phyloP scores from a whole-genome alignment of 2,113 vertebrate species.

The Gobius niger region DNA sequence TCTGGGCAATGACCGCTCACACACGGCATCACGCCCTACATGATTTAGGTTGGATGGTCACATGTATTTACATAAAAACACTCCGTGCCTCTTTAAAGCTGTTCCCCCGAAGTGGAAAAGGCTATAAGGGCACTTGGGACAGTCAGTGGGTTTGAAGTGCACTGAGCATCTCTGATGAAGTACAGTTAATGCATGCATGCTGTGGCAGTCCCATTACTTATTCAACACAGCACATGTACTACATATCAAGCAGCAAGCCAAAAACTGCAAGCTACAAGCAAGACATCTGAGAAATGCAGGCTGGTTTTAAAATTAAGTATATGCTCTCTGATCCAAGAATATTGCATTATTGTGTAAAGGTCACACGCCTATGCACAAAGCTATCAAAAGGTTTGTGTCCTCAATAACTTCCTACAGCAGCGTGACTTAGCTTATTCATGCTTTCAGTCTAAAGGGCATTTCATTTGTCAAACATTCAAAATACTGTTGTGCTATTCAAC shows the following conservation, averaged over 20 bases:
- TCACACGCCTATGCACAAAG: slow-evolving; percentile 29
- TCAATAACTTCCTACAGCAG: slow-evolving; percentile 20
- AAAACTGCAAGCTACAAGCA: slow-evolving; percentile 37
- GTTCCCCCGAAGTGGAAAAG: slow-evolving; percentile 26
- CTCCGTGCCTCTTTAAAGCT: slow-evolving; percentile 27
- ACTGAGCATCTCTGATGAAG: slow-evolving; percentile 45
- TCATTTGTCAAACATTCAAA: slow-evolving; percentile 41
- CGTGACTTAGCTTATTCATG: slow-evolving; percentile 19
- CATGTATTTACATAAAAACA: slow-evolving; percentile 37
- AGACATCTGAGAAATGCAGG: slow-evolving; percentile 50
- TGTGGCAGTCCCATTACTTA: slow-evolving; percentile 59
- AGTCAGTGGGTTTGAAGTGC: slow-evolving; percentile 42
- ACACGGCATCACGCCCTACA: slow-evolving; percentile 25
- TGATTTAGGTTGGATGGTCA: slow-evolving; percentile 26
- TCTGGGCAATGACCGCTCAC: not conserved
- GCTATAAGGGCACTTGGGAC: slow-evolving; percentile 39
- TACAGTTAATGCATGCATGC: slow-evolving; percentile 46
- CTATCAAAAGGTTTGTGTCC: slow-evolving; percentile 14
- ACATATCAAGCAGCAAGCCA: slow-evolving; percentile 54
- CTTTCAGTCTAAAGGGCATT: slow-evolving; percentile 36
- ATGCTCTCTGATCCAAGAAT: slow-evolving; percentile 56
- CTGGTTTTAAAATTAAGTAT: slow-evolving; percentile 55
- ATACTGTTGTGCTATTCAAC: slow-evolving; percentile 7
- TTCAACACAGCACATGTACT: slow-evolving; percentile 60
- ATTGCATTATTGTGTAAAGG: slow-evolving; percentile 43